Percentiles rank a stretch among this genome's conserved stretches.
phyloP scores from a whole-genome alignment of 2,888 invertebrate species.

The Aplocera efformata region DNA sequence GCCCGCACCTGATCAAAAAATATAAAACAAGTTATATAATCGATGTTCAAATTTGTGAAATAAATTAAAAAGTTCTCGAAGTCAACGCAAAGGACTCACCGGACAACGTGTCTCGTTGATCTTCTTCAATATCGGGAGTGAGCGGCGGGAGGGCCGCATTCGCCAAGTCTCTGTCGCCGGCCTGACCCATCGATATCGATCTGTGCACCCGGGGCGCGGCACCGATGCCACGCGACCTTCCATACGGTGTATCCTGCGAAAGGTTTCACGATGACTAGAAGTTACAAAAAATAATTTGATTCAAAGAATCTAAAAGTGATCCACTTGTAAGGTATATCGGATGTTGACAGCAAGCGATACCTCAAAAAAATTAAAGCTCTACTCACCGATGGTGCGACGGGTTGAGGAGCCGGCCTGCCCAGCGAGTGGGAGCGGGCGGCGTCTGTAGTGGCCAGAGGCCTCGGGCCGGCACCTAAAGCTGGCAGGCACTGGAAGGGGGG shows the following conservation, averaged over 20 bases:
- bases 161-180: constrained; percentile 76
- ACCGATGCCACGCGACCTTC: constrained; percentile 5
- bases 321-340: too few species aligned
- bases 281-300: too few species aligned
- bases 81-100: constrained; percentile 34
- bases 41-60: too few species aligned
- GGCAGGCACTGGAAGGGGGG: constrained; percentile 68
- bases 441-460: constrained; percentile 63
- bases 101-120: constrained; percentile 70
- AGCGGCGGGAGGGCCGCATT: constrained; percentile 76
- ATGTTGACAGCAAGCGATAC: too few species aligned
- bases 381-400: constrained; percentile 39
- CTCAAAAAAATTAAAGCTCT: too few species aligned
- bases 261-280: too few species aligned
- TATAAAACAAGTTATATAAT: too few species aligned
- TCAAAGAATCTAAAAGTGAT: too few species aligned
- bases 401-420: constrained; percentile 52
- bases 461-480: constrained; percentile 62
- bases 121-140: constrained; percentile 59
- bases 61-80: too few species aligned
- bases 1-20: constrained; percentile 81
- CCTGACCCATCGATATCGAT: constrained; percentile 92
- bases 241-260: background rate
- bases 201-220: constrained; percentile 85
- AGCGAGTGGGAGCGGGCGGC: constrained; percentile 62